These are phyloP conservation scores for Cosmia pyralina DNA, from an alignment of 2,888 invertebrate species.

Conservation along the genomic window DNA sequence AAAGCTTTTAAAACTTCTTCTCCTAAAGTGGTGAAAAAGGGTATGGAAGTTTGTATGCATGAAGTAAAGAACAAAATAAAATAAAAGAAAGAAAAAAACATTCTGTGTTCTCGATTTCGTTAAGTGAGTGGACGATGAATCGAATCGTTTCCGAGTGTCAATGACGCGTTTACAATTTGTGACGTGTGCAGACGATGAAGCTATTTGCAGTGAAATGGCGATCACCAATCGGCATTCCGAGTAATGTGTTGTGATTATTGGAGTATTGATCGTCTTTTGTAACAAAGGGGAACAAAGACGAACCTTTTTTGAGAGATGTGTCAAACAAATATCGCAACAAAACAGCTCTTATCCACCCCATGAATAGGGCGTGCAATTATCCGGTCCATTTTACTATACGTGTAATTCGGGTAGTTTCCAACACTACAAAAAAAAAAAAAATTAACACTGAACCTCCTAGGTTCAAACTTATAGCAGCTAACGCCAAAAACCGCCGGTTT, in stretches of 20 bases:
- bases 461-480: too few relatives aligned
- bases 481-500: too few relatives aligned
- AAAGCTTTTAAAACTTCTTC: not conserved
- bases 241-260: slow-evolving; percentile 2
- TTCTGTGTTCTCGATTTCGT: not conserved
- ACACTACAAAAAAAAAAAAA: too few relatives aligned
- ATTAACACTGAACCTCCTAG: too few relatives aligned
- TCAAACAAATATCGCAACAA: too few relatives aligned
- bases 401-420: too few relatives aligned
- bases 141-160: slow-evolving; percentile 11
- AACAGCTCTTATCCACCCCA: too few relatives aligned
- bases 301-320: not conserved
- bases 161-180: slow-evolving; percentile 27
- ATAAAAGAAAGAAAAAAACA: not conserved
- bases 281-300: not conserved
- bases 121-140: slow-evolving; percentile 20
- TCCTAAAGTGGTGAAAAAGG: not conserved
- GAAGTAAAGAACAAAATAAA: not conserved
- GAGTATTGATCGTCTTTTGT: not conserved
- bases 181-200: slow-evolving; percentile 21
- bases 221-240: not conserved
- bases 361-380: too few relatives aligned
- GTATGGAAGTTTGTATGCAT: not conserved
- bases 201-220: slow-evolving; percentile 13
- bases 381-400: too few relatives aligned